Conservation (phyloP, 2,888 invertebrate species). For the Zygaena filipendulae region DNA sequence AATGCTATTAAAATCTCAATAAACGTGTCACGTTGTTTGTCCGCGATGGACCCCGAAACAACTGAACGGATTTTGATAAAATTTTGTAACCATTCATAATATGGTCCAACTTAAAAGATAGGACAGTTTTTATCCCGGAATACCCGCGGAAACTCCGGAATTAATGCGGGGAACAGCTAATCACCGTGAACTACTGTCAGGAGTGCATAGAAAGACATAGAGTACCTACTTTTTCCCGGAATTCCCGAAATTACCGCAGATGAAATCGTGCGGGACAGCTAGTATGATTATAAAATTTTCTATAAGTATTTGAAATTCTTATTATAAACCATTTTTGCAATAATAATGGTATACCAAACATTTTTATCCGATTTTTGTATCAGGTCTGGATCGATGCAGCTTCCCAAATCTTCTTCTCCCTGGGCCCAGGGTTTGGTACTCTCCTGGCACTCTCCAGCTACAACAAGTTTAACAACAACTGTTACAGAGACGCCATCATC, state of each 20-base stretch:
- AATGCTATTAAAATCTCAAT: background rate
- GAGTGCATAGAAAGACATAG: too few species aligned
- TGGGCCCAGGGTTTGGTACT: conserved; percentile 94
- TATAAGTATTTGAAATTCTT: background rate
- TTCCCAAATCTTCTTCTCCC: conserved; percentile 92
- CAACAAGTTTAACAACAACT: conserved; percentile 94
- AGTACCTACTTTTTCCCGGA: too few species aligned
- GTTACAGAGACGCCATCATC: conserved; percentile 87
- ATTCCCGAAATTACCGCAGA: too few species aligned
- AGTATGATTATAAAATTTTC: background rate
- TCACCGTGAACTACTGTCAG: too few species aligned
- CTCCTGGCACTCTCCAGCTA: conserved; percentile 91
- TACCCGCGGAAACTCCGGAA: too few species aligned
- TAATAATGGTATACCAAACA: background rate
- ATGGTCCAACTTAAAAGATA: too few species aligned
- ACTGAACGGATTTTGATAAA: too few species aligned
- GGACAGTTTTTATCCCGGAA: too few species aligned
- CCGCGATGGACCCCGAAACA: too few species aligned
- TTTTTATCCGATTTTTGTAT: background rate
- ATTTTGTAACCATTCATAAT: too few species aligned
- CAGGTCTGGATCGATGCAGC: conserved; percentile 96
- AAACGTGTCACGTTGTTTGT: background rate
- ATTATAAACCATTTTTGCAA: background rate
- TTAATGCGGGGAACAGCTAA: too few species aligned
- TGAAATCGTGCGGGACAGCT: too few species aligned